phyloP scores from a whole-genome alignment of 1,140 invertebrate species.

The Meloidogyne floridensis region DNA sequence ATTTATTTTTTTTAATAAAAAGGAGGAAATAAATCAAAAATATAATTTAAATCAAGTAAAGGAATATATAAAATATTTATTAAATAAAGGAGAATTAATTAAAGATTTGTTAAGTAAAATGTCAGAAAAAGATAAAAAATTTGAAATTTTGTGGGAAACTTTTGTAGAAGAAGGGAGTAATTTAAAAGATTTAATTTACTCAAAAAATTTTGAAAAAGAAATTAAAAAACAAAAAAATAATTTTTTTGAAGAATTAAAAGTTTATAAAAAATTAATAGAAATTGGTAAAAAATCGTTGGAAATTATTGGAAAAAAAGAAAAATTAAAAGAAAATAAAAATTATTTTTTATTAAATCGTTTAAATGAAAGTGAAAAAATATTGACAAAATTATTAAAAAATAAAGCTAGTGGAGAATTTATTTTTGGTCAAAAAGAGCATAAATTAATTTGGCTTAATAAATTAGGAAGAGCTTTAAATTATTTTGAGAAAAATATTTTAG shows the following conservation, averaged over 20 bases:
- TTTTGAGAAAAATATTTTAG: neutral
- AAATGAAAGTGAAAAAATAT: neutral
- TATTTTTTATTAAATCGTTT: neutral
- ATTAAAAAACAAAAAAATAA: too few relatives aligned
- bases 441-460: slow-evolving; percentile 20
- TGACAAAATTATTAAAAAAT: slow-evolving; percentile 9
- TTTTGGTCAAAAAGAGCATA: slow-evolving; percentile 21
- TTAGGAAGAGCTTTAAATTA: neutral
- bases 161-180: slow-evolving; percentile 24
- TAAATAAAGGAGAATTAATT: slow-evolving; percentile 11
- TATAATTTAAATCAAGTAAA: neutral
- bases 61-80: slow-evolving; percentile 12
- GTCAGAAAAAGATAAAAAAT: slow-evolving; percentile 20
- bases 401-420: slow-evolving; percentile 26
- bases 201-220: neutral
- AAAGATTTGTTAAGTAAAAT: slow-evolving; percentile 24
- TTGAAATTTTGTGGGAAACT: slow-evolving; percentile 25
- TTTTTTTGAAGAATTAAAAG: slow-evolving; percentile 10
- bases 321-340: neutral
- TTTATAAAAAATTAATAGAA: slow-evolving; percentile 9
- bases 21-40: slow-evolving; percentile 8
- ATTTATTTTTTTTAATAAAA: slow-evolving; percentile 13
- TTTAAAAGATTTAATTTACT: slow-evolving; percentile 16
- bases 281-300: slow-evolving; percentile 17
- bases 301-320: neutral